phyloP scores from a whole-genome alignment of 2,113 vertebrate genomes.

The Pandion haliaetus region DNA sequence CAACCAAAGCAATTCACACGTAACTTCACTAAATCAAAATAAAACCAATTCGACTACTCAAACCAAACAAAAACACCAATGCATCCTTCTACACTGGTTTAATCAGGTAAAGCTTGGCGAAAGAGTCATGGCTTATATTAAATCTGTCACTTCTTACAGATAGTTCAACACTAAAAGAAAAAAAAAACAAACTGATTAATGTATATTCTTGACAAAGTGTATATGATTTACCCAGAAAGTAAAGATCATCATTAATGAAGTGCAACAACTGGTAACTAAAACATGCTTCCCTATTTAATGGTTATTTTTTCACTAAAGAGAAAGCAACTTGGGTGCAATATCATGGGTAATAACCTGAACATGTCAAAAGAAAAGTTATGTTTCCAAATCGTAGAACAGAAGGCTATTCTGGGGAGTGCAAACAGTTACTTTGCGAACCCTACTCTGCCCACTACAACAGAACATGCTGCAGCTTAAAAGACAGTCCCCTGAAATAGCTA shows the following conservation, averaged over 20 bases:
- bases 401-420: not conserved
- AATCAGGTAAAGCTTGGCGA: not conserved
- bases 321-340: not conserved
- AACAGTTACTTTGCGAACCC: not conserved
- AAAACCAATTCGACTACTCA: not conserved
- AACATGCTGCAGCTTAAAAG: not conserved
- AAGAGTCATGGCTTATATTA: not conserved
- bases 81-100: not conserved
- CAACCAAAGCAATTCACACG: not conserved
- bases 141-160: not conserved
- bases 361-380: fast-evolving
- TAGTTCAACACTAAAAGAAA: not conserved
- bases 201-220: not conserved
- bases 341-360: not conserved
- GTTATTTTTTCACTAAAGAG: not conserved
- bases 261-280: not conserved
- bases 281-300: not conserved
- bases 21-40: not conserved
- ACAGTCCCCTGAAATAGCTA: not conserved
- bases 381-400: not conserved
- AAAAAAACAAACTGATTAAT: not conserved
- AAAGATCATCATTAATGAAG: not conserved
- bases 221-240: not conserved
- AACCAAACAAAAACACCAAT: not conserved
- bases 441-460: fast-evolving